Evolutionary conservation across 2,797 vertebrate genomes (phyloP).

Genomic region (Chelonia mydas): DNA sequence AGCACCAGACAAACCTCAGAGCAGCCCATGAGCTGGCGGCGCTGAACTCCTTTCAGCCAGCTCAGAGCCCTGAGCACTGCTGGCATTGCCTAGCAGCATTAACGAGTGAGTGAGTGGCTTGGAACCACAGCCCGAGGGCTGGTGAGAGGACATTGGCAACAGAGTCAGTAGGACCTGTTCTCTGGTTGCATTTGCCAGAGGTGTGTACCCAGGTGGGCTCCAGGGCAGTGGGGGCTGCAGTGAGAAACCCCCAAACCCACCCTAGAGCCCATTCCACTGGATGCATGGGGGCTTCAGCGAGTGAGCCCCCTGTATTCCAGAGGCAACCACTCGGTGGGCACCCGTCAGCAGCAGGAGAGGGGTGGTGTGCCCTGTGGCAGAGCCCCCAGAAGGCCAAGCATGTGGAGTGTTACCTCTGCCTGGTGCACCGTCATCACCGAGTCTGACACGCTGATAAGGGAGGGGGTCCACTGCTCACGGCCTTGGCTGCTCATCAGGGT

Average conservation of each 20-base stretch:
- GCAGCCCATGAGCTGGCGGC: background rate
- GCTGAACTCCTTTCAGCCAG: background rate
- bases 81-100: too few species aligned
- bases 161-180: background rate
- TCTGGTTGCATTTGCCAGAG: too few species aligned
- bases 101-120: background rate
- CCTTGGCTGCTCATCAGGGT: conserved; percentile 86
- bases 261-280: background rate
- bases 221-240: background rate
- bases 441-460: conserved; percentile 89
- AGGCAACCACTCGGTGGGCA: background rate
- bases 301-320: too few species aligned
- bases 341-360: too few species aligned
- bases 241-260: background rate
- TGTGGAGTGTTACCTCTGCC: conserved; percentile 79
- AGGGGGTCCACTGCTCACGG: conserved; percentile 86
- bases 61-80: background rate
- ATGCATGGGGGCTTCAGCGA: too few species aligned
- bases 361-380: background rate
- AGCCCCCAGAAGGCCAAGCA: background rate
- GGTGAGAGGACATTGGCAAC: background rate
- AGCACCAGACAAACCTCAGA: background rate
- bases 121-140: background rate
- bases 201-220: background rate
- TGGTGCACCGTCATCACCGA: conserved; percentile 88